A percentile compares a stretch with the other conserved stretches of the same genome.
Conservation (phyloP, 2,113 vertebrate species). For the Struthio camelus region DNA sequence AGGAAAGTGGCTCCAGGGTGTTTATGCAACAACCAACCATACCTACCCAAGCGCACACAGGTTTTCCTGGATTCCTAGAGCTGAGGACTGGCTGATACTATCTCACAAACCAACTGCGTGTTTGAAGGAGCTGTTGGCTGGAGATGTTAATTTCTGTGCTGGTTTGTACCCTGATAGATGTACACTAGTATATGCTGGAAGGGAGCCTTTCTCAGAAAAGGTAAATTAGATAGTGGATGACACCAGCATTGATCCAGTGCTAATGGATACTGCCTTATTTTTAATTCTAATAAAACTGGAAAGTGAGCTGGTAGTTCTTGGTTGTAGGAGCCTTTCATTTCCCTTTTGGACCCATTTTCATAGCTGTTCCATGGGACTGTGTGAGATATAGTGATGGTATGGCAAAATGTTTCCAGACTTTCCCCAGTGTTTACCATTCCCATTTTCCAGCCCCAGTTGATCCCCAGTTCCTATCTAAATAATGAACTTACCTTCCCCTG, state of each 20-base stretch:
- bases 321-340: background rate
- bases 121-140: background rate
- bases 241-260: background rate
- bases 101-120: background rate
- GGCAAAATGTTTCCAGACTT: background rate
- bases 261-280: background rate
- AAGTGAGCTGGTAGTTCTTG: background rate
- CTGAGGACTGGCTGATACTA: background rate
- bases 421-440: background rate
- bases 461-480: background rate
- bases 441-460: background rate
- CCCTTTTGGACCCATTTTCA: background rate
- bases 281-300: background rate
- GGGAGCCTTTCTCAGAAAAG: background rate
- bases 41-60: background rate
- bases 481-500: background rate
- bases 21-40: background rate
- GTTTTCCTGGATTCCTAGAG: background rate
- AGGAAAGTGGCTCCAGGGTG: background rate
- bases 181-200: background rate
- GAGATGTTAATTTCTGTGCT: background rate
- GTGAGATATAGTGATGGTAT: background rate
- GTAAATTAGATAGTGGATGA: background rate
- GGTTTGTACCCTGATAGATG: background rate
- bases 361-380: fast-evolving